These are phyloP conservation scores for Pica pica DNA, from an alignment of 2,113 vertebrate species.

Conservation along the genomic window DNA sequence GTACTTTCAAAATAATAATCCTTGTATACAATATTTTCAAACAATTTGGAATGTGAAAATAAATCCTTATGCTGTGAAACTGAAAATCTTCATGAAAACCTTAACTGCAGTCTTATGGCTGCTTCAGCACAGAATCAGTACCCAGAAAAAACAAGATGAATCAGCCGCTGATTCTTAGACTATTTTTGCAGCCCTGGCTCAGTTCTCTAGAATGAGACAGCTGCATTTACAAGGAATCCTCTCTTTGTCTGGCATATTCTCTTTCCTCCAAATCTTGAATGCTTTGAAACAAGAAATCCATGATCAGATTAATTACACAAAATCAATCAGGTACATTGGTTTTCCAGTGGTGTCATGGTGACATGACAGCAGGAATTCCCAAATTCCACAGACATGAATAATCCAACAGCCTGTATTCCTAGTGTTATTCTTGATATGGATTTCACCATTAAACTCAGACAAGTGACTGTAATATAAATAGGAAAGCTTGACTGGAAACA, in stretches of 20 bases:
- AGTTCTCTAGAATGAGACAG: not conserved
- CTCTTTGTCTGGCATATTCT: not conserved
- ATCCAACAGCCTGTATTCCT: not conserved
- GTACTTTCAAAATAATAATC: not conserved
- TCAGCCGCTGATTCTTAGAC: not conserved
- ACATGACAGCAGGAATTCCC: not conserved
- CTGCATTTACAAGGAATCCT: not conserved
- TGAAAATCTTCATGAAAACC: not conserved
- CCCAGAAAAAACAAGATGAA: not conserved
- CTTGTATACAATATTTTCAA: not conserved
- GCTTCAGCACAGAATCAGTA: not conserved
- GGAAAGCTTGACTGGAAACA: slow-evolving; percentile 6
- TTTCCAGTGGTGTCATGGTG: not conserved
- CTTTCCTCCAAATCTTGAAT: not conserved
- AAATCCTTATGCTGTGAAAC: not conserved
- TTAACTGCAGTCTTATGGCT: not conserved
- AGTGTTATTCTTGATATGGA: not conserved
- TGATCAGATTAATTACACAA: not conserved
- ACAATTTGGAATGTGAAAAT: not conserved
- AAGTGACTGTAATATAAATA: not conserved
- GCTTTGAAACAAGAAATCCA: not conserved
- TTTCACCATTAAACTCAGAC: not conserved
- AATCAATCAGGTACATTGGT: not conserved
- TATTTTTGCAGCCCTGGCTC: not conserved
- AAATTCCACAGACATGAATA: not conserved